phyloP scores from a whole-genome alignment of 2,113 vertebrate genomes.

The Alethe diademata region DNA sequence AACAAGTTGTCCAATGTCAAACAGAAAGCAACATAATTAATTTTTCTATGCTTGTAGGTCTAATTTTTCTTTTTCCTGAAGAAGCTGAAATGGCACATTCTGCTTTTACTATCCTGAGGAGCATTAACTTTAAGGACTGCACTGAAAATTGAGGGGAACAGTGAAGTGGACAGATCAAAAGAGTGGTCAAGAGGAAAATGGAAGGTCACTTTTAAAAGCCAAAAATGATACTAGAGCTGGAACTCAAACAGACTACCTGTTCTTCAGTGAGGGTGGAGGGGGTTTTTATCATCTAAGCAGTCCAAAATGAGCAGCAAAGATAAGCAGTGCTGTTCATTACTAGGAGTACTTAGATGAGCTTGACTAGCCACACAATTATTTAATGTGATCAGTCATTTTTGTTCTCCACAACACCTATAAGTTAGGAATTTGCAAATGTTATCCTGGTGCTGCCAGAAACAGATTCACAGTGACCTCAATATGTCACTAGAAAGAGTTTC shows the following conservation, averaged over 20 bases:
- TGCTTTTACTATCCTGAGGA: background rate
- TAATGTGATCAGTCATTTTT: background rate
- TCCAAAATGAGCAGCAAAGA: background rate
- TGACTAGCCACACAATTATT: background rate
- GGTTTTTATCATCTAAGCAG: background rate
- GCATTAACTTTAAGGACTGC: background rate
- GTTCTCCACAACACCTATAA: background rate
- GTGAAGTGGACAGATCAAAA: background rate
- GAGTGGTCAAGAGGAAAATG: background rate
- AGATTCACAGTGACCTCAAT: constrained; percentile 21
- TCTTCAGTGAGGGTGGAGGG: background rate
- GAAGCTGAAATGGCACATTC: background rate
- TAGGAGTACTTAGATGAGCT: background rate
- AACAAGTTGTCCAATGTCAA: background rate
- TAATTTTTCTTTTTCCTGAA: background rate
- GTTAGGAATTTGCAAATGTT: background rate
- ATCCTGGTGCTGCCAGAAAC: background rate
- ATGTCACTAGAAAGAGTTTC: constrained; percentile 13
- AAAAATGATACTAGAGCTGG: rapidly evolving
- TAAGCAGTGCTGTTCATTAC: background rate
- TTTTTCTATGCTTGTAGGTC: background rate
- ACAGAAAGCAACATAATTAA: background rate
- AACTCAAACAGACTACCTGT: background rate
- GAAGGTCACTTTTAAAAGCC: background rate
- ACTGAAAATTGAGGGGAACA: background rate